Base-by-base conservation (phyloP, 1,140 invertebrate genomes). In the Choristoneura fumiferana region DNA sequence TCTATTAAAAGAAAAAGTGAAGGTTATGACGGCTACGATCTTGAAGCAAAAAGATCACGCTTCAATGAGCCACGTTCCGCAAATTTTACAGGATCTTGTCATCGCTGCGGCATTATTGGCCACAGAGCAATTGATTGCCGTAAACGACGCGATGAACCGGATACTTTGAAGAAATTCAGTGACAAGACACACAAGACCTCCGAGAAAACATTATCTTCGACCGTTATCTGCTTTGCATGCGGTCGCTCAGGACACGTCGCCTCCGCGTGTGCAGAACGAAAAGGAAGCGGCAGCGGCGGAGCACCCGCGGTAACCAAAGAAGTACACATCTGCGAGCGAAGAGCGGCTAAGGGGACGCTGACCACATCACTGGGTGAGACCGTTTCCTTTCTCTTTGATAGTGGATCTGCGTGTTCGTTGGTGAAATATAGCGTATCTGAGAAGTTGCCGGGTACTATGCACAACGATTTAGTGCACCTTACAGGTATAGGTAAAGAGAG, bases 381-480 rank as follows among this genome's bases (percentile, higher is more conserved):
- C 17, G 37, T 69, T 61, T 17, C 60, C 3, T 63, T 69, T 63
- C 49, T 65, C 12, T 65, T 65, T 17, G 63, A 65, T 35, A 69
- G 60, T 33, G 60, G 66, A 45, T 64, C 62, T 1, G 58, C 63
- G 12, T 63, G 63, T 45, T 69, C 60, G 5, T 54, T 69, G 9
- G 17, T 69, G 5, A 67, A 63, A 38, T 43, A 36, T 39, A 60
- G 49, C 18, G 49, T 63, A n/a, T 29, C 34, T 54, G 14, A 49
- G 8, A n/a, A 62, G 12, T 14, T 67, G 18, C 29, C 58, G 12
- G 55, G 65, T 55, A 45, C 60, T 52, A 54, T 54, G 35, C 60
- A 55, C 36, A 67, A 63, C 14, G 55, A 60, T 1, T 13, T 18
- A 14, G 54, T 62, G 13, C 57, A 60, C 10, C 45, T 63, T 8